phyloP scores from a whole-genome alignment of 2,113 vertebrate genomes.

The Anarhynchus alexandrinus region DNA sequence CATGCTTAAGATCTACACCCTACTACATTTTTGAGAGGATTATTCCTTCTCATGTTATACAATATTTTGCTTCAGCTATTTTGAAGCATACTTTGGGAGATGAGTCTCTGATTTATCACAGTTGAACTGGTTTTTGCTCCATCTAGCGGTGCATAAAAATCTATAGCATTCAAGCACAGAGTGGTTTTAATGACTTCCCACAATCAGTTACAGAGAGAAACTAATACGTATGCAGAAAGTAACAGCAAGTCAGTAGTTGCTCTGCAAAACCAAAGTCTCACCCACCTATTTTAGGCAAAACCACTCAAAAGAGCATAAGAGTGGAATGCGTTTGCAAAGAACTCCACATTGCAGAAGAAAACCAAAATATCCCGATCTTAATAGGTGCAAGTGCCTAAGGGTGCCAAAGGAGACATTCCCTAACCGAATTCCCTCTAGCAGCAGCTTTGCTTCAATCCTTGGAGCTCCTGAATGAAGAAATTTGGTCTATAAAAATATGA shows the following conservation, averaged over 20 bases:
- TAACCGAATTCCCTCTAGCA: neutral
- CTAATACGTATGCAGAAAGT: neutral
- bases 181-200: neutral
- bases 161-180: neutral
- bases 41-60: neutral
- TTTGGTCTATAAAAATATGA: neutral
- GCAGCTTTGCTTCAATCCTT: neutral
- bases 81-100: neutral
- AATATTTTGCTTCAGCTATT: neutral
- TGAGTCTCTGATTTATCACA: neutral
- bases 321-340: neutral
- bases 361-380: neutral
- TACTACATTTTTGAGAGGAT: neutral
- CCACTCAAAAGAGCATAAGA: neutral
- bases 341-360: neutral
- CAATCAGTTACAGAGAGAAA: neutral
- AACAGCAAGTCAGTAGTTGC: neutral
- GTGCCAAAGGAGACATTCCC: neutral
- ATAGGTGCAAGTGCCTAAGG: neutral
- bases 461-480: neutral
- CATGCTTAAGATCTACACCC: neutral
- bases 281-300: neutral
- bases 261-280: neutral
- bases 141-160: neutral
- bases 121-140: neutral